Evolutionary conservation across 2,888 invertebrate genomes (phyloP), one percentile per base, ranked within the genome.

Genomic region (Choreutis nemorana): DNA sequence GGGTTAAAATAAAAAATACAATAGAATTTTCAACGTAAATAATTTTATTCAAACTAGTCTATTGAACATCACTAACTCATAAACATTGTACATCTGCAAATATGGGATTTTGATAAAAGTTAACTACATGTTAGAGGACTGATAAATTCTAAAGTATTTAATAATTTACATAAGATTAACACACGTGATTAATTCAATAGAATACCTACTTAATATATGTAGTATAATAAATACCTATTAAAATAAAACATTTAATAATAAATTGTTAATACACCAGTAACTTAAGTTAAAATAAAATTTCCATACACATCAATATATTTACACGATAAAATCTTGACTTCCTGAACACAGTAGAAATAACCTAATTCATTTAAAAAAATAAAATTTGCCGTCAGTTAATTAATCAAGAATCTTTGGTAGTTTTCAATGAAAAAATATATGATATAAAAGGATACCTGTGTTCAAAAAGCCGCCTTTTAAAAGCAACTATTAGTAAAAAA

Each of bases 11-110:
- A 30, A 52, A 65, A 72, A 77, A 62, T 61, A 57, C 46, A 51
- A 58, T 65, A 48, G 59, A 63, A 58, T 72, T 77, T 78, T 73
- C 70, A 78, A 78, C 77, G 75, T 78, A 78, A 78, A 78, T 78
- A 78, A 75, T 73, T 78, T 78, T 78, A 78, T 78, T 78, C 70
- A 75, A 75, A 77, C 78, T 78, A 78, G 59, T 75, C 75, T 75
- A 77, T 72, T 75, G 75, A 77, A 77, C 78, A 71, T 78, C 72
- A 75, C 78, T 77, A 78, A 77, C 72, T 73, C 70, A 78, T 73
- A 73, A 73, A 71, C 70, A 68, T 70, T 72, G 72, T 72, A 71
- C 75, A 77, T 77, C 77, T 77, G 77, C 77, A 77, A 77, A 77
- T 77, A 77, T 77, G 77, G 75, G 51, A 6, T 57, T 51, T 51